phyloP scores from a whole-genome alignment of 2,888 invertebrate species.

The Adineta ricciae region DNA sequence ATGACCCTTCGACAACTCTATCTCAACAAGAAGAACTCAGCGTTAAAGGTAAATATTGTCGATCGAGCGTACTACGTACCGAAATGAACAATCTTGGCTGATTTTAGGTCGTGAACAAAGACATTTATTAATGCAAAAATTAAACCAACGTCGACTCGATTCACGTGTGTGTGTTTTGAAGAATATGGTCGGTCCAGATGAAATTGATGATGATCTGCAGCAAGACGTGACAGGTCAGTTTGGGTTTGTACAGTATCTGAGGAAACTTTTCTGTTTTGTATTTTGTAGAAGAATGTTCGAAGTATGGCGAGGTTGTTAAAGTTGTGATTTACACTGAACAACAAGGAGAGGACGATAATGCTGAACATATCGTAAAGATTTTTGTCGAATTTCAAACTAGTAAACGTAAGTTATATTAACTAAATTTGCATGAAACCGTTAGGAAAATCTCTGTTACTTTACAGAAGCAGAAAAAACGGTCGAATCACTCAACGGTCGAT shows the following conservation, averaged over 20 bases:
- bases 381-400: constrained; percentile 83
- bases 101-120: constrained; percentile 29
- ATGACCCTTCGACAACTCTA: constrained; percentile 22
- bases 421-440: too few species aligned
- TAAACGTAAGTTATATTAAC: constrained; percentile 40
- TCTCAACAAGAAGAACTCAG: constrained; percentile 30
- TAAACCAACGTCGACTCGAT: constrained; percentile 39
- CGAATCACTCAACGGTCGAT: constrained; percentile 76
- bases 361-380: constrained; percentile 82
- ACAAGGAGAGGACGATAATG: constrained; percentile 74
- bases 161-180: constrained; percentile 68
- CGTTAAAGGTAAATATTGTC: constrained; percentile 27
- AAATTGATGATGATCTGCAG: constrained; percentile 83
- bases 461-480: constrained; percentile 61
- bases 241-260: neutral
- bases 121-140: constrained; percentile 33
- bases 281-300: constrained; percentile 60
- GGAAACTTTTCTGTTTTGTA: neutral
- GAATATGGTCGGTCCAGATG: constrained; percentile 80
- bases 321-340: constrained; percentile 92
- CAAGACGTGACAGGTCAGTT: constrained; percentile 78
- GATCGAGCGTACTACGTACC: too few species aligned
- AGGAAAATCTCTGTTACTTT: too few species aligned
- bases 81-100: too few species aligned
- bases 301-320: constrained; percentile 75